Conservation (phyloP, 2,888 invertebrate genomes). For the Mongoloraphidia duomilia region DNA sequence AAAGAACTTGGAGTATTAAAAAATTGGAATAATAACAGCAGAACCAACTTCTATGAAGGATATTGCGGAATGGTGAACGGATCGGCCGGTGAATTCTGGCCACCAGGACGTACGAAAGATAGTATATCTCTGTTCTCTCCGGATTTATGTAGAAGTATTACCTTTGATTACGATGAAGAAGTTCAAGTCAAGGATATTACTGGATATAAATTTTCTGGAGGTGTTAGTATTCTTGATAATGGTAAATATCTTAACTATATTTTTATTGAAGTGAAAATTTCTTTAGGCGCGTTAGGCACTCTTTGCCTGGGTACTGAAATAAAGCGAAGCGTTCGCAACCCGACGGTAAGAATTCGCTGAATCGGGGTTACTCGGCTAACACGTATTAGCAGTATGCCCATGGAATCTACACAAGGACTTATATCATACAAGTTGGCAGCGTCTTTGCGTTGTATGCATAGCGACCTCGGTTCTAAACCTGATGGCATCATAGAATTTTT, state of each 20-base stretch:
- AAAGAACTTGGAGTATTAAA: conserved; percentile 50
- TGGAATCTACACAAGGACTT: too few relatives aligned
- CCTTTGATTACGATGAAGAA: conserved; percentile 44
- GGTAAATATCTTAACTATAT: conserved; percentile 28
- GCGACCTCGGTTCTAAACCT: too few relatives aligned
- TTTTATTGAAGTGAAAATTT: too few relatives aligned
- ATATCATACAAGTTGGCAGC: too few relatives aligned
- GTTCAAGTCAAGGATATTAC: conserved; percentile 40
- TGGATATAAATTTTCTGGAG: conserved; percentile 54
- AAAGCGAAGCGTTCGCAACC: too few relatives aligned
- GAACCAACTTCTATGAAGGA: conserved; percentile 34
- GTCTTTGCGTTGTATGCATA: too few relatives aligned
- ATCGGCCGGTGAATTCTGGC: conserved; percentile 69
- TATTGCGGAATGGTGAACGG: conserved; percentile 49
- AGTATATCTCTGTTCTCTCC: conserved; percentile 50
- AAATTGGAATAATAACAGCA: conserved; percentile 54
- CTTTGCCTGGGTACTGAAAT: too few relatives aligned
- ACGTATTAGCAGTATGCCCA: too few relatives aligned
- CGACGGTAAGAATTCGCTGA: too few relatives aligned
- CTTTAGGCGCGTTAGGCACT: too few relatives aligned
- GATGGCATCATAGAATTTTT: too few relatives aligned
- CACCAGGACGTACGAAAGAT: conserved; percentile 44
- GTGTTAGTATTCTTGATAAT: conserved; percentile 50
- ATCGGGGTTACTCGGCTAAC: too few relatives aligned
- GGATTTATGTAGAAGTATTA: conserved; percentile 59